phyloP scores from a whole-genome alignment of 2,888 invertebrate species.

The Dicyrtomina minuta region DNA sequence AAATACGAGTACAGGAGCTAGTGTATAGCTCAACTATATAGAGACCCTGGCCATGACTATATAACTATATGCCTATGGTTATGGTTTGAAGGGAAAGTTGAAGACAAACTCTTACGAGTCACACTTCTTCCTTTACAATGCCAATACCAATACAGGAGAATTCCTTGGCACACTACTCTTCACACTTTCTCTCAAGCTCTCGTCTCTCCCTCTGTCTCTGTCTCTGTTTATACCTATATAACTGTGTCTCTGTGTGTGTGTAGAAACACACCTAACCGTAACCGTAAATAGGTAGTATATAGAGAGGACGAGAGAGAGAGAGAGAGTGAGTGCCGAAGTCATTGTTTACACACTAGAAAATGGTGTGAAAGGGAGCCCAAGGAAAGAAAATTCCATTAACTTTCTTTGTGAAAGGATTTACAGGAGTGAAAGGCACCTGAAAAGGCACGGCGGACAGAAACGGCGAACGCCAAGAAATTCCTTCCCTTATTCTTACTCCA shows the following conservation, averaged over 20 bases:
- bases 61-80: not conserved
- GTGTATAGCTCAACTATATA: not conserved
- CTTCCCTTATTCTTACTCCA: constrained; percentile 13
- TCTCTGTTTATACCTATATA: not conserved
- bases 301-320: not conserved
- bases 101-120: constrained; percentile 17
- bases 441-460: constrained; percentile 33
- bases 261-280: not conserved
- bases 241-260: not conserved
- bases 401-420: constrained; percentile 54
- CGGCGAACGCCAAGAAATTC: constrained; percentile 30
- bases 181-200: not conserved
- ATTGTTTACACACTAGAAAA: constrained; percentile 51
- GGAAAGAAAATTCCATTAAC: constrained; percentile 54
- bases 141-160: no score
- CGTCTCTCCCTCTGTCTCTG: not conserved
- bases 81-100: constrained; percentile 5
- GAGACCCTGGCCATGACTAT: no score
- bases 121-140: not conserved
- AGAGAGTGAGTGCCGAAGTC: constrained; percentile 31
- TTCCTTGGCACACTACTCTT: not conserved
- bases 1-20: constrained; percentile 13
- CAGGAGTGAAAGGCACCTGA: constrained; percentile 48
- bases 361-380: constrained; percentile 45
- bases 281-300: not conserved